Conservation (phyloP, 1,140 invertebrate genomes). For the Melanaphis sacchari region DNA sequence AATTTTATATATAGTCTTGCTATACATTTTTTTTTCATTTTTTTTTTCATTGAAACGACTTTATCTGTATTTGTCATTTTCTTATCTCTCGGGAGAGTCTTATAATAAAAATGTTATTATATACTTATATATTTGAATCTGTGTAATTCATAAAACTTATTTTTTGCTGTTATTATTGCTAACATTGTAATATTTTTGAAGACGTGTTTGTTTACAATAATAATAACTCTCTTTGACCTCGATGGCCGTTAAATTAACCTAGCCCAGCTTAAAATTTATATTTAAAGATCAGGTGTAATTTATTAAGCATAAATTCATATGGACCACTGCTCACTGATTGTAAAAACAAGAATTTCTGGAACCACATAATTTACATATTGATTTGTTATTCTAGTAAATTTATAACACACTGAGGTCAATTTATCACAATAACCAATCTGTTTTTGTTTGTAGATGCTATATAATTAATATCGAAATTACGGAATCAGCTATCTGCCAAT, state of each 20-base stretch:
- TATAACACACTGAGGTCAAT: not conserved
- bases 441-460: not conserved
- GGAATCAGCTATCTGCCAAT: not conserved
- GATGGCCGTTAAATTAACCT: not conserved
- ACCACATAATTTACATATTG: not conserved
- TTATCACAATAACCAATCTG: not conserved
- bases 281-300: not conserved
- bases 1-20: not conserved
- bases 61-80: no score
- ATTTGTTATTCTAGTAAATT: not conserved
- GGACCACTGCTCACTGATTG: not conserved
- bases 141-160: not conserved
- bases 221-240: not conserved
- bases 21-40: no score
- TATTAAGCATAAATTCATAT: not conserved
- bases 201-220: not conserved
- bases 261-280: not conserved
- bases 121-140: not conserved
- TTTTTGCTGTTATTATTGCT: not conserved
- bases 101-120: no score
- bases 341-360: slow-evolving; percentile 8
- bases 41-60: no score
- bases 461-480: not conserved
- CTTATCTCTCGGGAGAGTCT: no score
- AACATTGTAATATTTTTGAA: not conserved